Percentiles rank a stretch among this genome's conserved stretches.
These are phyloP conservation scores for Patella vulgata DNA, from an alignment of 1,140 invertebrate species.

Conservation along the genomic window DNA sequence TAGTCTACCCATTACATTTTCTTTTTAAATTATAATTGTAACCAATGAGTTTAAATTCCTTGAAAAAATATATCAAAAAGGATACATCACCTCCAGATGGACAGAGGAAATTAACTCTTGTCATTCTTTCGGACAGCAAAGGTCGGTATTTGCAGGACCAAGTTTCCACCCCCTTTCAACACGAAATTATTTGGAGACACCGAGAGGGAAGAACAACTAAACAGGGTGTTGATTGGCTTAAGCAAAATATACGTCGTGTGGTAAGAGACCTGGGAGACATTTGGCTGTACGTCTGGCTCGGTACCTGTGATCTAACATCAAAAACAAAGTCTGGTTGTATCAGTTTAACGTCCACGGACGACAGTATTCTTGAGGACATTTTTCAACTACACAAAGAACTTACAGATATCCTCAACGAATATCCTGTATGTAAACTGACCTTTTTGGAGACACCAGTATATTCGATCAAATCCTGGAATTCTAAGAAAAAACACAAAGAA, in stretches of 20 bases:
- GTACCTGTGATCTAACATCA: slow-evolving; percentile 15
- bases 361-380: background rate
- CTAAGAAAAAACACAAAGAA: background rate
- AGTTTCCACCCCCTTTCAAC: too few species aligned
- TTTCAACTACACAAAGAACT: background rate
- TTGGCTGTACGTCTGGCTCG: slow-evolving; percentile 19
- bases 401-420: background rate
- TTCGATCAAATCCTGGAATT: slow-evolving; percentile 12
- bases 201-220: background rate
- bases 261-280: slow-evolving; percentile 1
- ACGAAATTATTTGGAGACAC: too few species aligned
- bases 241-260: background rate
- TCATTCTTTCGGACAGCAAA: too few species aligned
- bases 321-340: slow-evolving; percentile 4
- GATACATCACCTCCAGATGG: too few species aligned
- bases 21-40: too few species aligned
- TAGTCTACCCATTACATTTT: too few species aligned
- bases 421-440: slow-evolving; percentile 1
- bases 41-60: too few species aligned
- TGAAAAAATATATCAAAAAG: too few species aligned
- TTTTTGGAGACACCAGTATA: slow-evolving; percentile 12
- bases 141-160: too few species aligned
- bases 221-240: slow-evolving; percentile 3
- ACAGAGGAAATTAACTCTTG: too few species aligned
- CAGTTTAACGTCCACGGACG: background rate